phyloP scores from a whole-genome alignment of 2,888 invertebrate species.

The Diploptera punctata region DNA sequence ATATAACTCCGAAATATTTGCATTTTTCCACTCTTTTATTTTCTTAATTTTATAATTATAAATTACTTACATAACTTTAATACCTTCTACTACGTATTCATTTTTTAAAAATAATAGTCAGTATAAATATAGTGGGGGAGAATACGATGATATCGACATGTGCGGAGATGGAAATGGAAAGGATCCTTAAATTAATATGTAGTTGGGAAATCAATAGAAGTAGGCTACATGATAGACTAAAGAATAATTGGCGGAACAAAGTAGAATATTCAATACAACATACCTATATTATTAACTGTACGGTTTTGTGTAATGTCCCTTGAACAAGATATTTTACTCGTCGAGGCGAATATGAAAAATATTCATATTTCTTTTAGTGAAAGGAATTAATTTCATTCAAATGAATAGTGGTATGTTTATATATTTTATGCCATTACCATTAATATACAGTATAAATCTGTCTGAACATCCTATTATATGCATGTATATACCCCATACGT shows the following conservation, averaged over 20 bases:
- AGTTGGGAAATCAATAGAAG: not conserved
- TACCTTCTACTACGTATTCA: not conserved
- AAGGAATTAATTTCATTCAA: not conserved
- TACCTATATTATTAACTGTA: not conserved
- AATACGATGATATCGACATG: no score
- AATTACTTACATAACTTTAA: not conserved
- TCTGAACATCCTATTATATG: no score
- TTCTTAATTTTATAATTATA: not conserved
- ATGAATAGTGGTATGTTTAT: no score
- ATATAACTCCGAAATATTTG: no score
- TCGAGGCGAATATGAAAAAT: not conserved
- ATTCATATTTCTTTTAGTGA: not conserved
- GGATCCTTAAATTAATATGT: not conserved
- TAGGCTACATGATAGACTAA: not conserved
- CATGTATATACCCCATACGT: no score
- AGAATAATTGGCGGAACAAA: not conserved
- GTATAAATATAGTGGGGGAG: no score
- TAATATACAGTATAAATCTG: no score
- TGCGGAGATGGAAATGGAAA: not conserved
- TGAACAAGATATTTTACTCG: not conserved
- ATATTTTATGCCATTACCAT: no score
- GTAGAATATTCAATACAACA: not conserved
- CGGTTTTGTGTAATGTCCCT: no score
- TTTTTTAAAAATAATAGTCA: not conserved
- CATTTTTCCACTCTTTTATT: not conserved